These are phyloP conservation scores for Mormyrops attenuatus DNA, from an alignment of 2,797 vertebrate genomes.

Conservation along the genomic window DNA sequence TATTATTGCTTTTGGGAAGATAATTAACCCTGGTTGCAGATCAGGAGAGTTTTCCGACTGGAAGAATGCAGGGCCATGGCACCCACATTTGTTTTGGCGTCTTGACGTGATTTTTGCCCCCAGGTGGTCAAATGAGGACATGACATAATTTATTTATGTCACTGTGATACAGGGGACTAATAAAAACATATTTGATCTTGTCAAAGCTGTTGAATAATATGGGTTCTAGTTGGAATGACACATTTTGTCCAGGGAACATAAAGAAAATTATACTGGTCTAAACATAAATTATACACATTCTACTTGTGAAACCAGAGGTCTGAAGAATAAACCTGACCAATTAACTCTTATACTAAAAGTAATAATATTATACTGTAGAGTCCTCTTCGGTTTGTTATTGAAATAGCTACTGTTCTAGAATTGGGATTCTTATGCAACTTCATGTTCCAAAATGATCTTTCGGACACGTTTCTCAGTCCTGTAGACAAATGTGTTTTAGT, in stretches of 20 bases:
- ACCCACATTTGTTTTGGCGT: neutral
- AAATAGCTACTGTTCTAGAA: neutral
- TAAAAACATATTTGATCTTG: neutral
- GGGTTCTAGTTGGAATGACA: neutral
- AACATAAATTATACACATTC: neutral
- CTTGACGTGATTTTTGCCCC: neutral
- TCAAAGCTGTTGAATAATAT: neutral
- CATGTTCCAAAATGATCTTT: neutral
- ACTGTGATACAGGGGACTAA: neutral
- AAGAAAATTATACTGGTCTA: neutral
- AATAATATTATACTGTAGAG: neutral
- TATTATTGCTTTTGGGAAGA: slow-evolving; percentile 1
- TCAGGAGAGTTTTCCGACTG: neutral
- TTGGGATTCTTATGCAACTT: neutral
- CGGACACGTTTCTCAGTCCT: neutral
- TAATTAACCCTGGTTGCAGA: slow-evolving; percentile 17
- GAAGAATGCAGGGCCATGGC: neutral
- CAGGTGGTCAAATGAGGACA: slow-evolving; percentile 8
- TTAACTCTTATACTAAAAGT: neutral
- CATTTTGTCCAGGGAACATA: neutral
- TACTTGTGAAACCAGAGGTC: neutral
- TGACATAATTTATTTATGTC: neutral
- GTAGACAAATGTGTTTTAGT: neutral
- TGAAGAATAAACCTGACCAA: neutral
- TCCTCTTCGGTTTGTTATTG: neutral